Conservation (phyloP, 2,113 vertebrate species). For the Semnopithecus entellus region DNA sequence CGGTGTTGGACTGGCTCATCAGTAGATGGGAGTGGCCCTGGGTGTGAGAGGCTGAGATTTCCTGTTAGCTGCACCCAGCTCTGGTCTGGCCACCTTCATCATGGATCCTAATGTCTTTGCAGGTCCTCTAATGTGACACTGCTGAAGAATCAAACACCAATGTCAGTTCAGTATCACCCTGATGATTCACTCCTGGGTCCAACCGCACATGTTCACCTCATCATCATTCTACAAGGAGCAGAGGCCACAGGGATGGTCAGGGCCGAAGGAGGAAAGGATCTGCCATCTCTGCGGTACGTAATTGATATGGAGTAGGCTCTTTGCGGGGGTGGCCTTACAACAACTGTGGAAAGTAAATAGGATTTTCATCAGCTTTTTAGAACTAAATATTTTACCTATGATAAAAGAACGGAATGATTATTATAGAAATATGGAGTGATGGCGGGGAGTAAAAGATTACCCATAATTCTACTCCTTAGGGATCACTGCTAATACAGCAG, state of each 20-base stretch:
- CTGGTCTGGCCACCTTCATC: not conserved
- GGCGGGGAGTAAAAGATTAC: not conserved
- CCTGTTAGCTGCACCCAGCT: not conserved
- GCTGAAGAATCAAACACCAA: not conserved
- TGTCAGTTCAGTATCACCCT: not conserved
- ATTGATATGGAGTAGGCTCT: too few relatives aligned
- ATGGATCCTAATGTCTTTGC: not conserved
- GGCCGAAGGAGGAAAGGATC: not conserved
- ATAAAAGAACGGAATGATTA: not conserved
- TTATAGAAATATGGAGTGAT: not conserved
- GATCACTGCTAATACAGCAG: not conserved
- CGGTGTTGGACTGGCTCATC: not conserved
- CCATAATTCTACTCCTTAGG: not conserved
- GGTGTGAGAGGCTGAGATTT: not conserved
- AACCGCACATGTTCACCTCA: not conserved
- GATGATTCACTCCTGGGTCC: not conserved
- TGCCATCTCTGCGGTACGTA: not conserved
- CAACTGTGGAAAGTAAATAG: not conserved
- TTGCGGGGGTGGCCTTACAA: not conserved
- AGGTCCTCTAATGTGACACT: not conserved
- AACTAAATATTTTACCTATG: not conserved
- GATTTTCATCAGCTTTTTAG: not conserved
- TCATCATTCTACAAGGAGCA: not conserved
- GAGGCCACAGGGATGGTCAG: not conserved
- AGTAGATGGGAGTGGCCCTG: not conserved